Base-by-base conservation (phyloP, 1,140 invertebrate species). In the Cherax destructor region DNA sequence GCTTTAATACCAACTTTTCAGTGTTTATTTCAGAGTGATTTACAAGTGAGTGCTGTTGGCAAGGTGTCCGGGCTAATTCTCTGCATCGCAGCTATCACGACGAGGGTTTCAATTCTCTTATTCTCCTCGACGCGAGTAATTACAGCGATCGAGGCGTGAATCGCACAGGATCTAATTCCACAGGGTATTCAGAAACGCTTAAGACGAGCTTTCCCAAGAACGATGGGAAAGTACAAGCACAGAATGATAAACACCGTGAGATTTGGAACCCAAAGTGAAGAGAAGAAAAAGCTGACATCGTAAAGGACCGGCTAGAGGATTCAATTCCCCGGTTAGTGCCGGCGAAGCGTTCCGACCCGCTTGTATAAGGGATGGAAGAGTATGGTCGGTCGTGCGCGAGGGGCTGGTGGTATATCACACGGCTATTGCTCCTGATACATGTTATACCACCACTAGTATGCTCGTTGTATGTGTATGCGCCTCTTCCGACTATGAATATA, bases 41-140 rank as follows among this genome's bases (percentile, higher is more conserved):
- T 84, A 84, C 83, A 84, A 84, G 83, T 24, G 41, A 84, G 83
- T 69, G 61, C 41, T 84, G 83, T 84, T 84, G 61, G 83, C 83
- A 65, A 69, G 83, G 59, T 69, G 83, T 84, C 83, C 41, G 11
- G 59, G 83, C 47, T 84, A 49, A 84, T 84, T 30, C 47, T 13
- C 83, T 11, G 83, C 52, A 50, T 41, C 78, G 47, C 78, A 11
- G n/a, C 78, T 56, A 56, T 56, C 52, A 9, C 6, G 52, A 56
- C 13, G 9, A 56, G 52, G 52, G 52, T 56, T 56, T 56, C 52
- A 56, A 56, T 56, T 56, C 52, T n/a, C 21, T 41, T 50, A 83
- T 83, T 61, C 59, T 30, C 9, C 52, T 81, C 79, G 24, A 52
- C 52, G 47, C 79, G 79, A 83, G 21, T 59, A 18, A 56, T 59